Base-by-base conservation (phyloP, 2,797 vertebrate species). In the Coregonus sp. region DNA sequence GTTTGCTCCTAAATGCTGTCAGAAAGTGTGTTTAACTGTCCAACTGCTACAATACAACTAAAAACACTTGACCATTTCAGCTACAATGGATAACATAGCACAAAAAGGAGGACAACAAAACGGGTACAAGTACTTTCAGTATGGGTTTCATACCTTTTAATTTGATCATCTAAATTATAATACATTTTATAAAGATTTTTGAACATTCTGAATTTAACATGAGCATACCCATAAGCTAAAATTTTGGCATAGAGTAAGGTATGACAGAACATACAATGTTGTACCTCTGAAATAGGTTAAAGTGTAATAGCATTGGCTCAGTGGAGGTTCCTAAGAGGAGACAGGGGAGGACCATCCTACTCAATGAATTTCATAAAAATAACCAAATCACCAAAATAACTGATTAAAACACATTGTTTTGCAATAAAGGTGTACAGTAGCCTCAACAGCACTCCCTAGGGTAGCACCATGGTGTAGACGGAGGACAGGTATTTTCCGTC, bases 1-100 rank as follows among this genome's bases (percentile, higher is more conserved):
- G 37, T 51, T n/a, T 29, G 72, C 65, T 50, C 35, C 18, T 31
- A 70, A 33, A 70, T 72, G 40, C 9, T 40, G 50, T 77, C n/a
- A 72, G 63, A 77, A 66, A 63, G 18, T 40, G 2, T 56, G 18
- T 68, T 37, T 59, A 31, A 69, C 35, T 25, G 69, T 54, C 47
- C 29, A 66, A 66, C 63, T 1, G 14, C 29, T 31, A 12, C 63
- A 66, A 33, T 66, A 29, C 63, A 31, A 66, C 11, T 66, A 29
- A 4, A 66, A 66, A 12, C 12, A 31, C 63, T 29, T 31, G 29
- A 66, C 29, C 0, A 65, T 29, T 12, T 65, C 63, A 4, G 63
- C 20, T 31, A 31, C 63, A 65, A 29, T 29, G 4, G 63, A 65
- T 31, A 29, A 29, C 12, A 29, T 47, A 47, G 9, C 63, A 31